Evolutionary conservation across 1,140 invertebrate genomes (phyloP).

Genomic region (Himalopsyche phryganea): DNA sequence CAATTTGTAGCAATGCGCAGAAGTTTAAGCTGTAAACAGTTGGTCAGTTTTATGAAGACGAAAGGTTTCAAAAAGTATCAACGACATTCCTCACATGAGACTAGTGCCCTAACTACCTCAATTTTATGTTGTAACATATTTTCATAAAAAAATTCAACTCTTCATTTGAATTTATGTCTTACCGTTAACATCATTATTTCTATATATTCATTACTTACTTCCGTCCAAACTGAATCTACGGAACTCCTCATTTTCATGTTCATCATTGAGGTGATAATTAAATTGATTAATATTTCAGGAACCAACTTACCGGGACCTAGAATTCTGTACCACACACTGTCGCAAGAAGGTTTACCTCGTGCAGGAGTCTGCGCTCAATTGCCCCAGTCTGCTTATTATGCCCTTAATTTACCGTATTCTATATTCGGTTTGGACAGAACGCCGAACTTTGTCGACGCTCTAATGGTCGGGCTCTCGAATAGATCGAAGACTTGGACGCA

Average conservation of each 20-base stretch:
- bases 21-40: too few species aligned
- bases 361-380: slow-evolving; percentile 80
- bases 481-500: slow-evolving; percentile 77
- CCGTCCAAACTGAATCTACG: too few species aligned
- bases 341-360: slow-evolving; percentile 72
- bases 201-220: too few species aligned
- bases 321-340: slow-evolving; percentile 82
- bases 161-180: too few species aligned
- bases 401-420: slow-evolving; percentile 89
- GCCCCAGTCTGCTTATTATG: slow-evolving; percentile 87
- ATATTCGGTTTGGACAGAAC: slow-evolving; percentile 94
- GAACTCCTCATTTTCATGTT: not conserved
- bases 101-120: too few species aligned
- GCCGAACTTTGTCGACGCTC: slow-evolving; percentile 93
- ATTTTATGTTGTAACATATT: too few species aligned
- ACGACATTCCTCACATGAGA: too few species aligned
- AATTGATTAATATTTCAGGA: slow-evolving; percentile 52
- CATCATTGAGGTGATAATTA: not conserved
- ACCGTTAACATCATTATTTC: too few species aligned
- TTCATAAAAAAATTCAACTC: too few species aligned
- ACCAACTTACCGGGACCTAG: slow-evolving; percentile 86
- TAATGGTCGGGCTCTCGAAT: slow-evolving; percentile 77
- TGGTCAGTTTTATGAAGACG: too few species aligned
- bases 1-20: too few species aligned
- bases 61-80: too few species aligned